Conservation (phyloP, 2,797 vertebrate species). For the Gastrophryne carolinensis region DNA sequence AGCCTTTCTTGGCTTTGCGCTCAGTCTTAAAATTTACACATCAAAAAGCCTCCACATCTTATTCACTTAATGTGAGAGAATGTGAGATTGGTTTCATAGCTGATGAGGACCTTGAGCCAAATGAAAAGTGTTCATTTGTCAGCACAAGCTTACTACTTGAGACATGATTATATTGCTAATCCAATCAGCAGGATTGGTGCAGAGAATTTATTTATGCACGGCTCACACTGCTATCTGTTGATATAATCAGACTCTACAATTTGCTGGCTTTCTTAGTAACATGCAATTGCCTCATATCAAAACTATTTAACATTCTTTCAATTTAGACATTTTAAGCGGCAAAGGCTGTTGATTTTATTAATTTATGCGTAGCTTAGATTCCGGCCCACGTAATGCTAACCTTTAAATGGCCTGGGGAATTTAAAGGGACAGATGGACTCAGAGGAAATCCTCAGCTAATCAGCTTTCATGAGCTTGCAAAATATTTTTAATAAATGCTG, state of each 20-base stretch:
- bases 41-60: constrained; percentile 82
- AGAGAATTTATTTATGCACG: constrained; percentile 80
- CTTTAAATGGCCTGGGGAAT: not conserved
- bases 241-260: constrained; percentile 80
- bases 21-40: constrained; percentile 81
- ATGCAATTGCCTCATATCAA: constrained; percentile 72
- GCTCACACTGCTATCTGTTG: constrained; percentile 78
- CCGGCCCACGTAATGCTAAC: not conserved
- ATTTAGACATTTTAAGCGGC: not conserved
- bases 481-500: too few relatives aligned
- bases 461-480: too few relatives aligned
- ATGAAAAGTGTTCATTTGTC: constrained; percentile 85
- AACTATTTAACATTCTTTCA: constrained; percentile 65
- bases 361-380: not conserved
- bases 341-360: constrained; percentile 4
- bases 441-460: too few relatives aligned
- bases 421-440: not conserved
- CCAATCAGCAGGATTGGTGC: constrained; percentile 81
- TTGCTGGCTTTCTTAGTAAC: constrained; percentile 73
- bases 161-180: constrained; percentile 84
- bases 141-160: constrained; percentile 78
- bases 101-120: constrained; percentile 83
- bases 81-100: constrained; percentile 83
- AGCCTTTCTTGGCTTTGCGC: constrained; percentile 75
- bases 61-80: constrained; percentile 83